Evolutionary conservation across 2,797 vertebrate species (phyloP).

Genomic region (Ceryle rudis): DNA sequence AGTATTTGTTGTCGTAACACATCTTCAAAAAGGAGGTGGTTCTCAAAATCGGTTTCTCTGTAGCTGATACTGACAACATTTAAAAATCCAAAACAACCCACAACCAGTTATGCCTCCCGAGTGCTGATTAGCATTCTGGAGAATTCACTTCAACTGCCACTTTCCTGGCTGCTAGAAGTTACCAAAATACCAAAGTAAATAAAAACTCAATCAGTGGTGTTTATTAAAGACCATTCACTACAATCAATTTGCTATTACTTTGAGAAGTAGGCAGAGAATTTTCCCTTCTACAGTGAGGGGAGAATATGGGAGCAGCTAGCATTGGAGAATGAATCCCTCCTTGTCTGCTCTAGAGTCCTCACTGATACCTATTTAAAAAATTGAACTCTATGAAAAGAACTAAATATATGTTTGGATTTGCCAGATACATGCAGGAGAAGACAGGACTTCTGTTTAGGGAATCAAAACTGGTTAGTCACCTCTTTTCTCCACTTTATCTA

Average conservation of each 20-base stretch:
- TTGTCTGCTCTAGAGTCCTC: background rate
- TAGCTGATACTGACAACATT: background rate
- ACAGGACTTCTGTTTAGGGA: background rate
- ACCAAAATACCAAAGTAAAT: background rate
- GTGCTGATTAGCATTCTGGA: background rate
- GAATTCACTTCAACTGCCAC: background rate
- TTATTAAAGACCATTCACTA: background rate
- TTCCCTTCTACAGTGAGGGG: background rate
- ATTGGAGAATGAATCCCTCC: background rate
- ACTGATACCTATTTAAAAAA: background rate
- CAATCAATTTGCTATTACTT: rapidly evolving
- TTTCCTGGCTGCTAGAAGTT: background rate
- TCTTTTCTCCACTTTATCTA: background rate
- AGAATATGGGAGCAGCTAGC: background rate
- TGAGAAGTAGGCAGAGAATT: background rate
- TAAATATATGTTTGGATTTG: background rate
- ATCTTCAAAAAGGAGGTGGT: background rate
- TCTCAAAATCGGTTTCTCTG: background rate
- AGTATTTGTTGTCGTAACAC: background rate
- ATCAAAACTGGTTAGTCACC: background rate
- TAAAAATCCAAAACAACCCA: background rate
- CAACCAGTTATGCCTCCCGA: background rate
- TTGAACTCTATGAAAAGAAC: background rate
- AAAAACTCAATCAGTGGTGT: background rate
- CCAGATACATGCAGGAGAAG: background rate